phyloP scores from a whole-genome alignment of 2,113 vertebrate species.

The Gavia stellata region DNA sequence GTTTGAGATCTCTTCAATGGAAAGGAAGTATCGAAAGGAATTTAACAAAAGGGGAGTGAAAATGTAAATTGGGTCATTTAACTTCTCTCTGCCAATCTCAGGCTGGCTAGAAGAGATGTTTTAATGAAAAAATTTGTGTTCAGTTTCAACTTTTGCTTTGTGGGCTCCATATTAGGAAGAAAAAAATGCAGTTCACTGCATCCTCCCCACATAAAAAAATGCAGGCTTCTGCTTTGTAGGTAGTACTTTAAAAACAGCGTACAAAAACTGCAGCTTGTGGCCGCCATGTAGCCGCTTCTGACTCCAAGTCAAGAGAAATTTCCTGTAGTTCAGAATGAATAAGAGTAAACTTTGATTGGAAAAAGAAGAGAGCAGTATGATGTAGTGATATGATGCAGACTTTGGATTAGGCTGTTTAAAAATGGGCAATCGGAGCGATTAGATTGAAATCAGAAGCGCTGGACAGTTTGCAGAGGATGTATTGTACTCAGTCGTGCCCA shows the following conservation, averaged over 20 bases:
- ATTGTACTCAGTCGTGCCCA: rapidly evolving
- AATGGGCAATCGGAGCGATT: neutral
- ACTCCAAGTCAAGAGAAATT: neutral
- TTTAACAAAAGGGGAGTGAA: neutral
- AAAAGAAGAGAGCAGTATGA: neutral
- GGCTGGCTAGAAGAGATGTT: neutral
- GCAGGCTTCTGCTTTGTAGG: neutral
- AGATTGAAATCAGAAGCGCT: neutral
- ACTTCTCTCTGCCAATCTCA: neutral
- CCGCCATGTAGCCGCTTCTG: neutral
- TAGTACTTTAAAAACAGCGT: neutral
- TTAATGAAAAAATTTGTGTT: neutral
- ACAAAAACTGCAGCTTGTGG: neutral
- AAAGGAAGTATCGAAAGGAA: neutral
- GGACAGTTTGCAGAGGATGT: neutral
- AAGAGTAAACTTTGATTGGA: neutral
- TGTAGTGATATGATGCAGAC: neutral
- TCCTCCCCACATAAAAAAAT: neutral
- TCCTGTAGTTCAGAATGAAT: neutral
- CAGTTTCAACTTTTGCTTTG: neutral
- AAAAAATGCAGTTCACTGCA: neutral
- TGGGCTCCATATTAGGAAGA: neutral
- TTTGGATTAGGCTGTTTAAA: neutral
- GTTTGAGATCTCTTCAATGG: neutral
- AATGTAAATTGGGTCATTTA: neutral